These are phyloP conservation scores for Macropodus opercularis DNA, from an alignment of 2,797 vertebrate genomes.

Conservation along the genomic window DNA sequence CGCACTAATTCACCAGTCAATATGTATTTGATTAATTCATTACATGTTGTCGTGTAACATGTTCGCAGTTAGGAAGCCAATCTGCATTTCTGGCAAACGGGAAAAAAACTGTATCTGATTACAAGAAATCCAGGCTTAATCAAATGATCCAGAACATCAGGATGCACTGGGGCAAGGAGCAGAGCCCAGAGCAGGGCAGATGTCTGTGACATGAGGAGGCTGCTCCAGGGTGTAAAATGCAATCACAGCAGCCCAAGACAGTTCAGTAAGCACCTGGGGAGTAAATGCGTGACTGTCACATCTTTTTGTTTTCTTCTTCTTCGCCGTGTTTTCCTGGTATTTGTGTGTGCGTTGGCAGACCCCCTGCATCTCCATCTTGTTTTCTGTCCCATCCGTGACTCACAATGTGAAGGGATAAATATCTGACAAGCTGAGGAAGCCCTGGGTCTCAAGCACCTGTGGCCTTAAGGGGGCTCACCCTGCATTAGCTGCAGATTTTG, in stretches of 20 bases:
- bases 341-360: slow-evolving; percentile 45
- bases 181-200: slow-evolving; percentile 68
- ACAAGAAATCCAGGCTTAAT: slow-evolving; percentile 59
- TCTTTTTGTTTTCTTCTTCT: slow-evolving; percentile 50
- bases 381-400: slow-evolving; percentile 62
- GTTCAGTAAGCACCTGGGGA: slow-evolving; percentile 48
- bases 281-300: slow-evolving; percentile 37
- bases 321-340: slow-evolving; percentile 41
- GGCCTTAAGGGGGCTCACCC: slow-evolving; percentile 36
- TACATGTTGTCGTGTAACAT: background rate
- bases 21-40: slow-evolving; percentile 2
- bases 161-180: slow-evolving; percentile 46
- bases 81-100: slow-evolving; percentile 23
- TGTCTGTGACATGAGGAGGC: slow-evolving; percentile 57
- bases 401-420: slow-evolving; percentile 70
- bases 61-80: slow-evolving; percentile 1
- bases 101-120: slow-evolving; percentile 42
- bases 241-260: slow-evolving; percentile 61
- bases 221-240: slow-evolving; percentile 61
- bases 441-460: slow-evolving; percentile 37
- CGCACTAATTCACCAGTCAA: too few species aligned
- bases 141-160: slow-evolving; percentile 61
- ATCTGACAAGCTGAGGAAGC: slow-evolving; percentile 74
- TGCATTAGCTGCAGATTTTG: slow-evolving; percentile 45
- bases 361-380: slow-evolving; percentile 53